Evolutionary conservation across 64 coral and sea anemone species (phyloP), one percentile per base, ranked within the genome.

Genomic region (Acropora tenuis): DNA sequence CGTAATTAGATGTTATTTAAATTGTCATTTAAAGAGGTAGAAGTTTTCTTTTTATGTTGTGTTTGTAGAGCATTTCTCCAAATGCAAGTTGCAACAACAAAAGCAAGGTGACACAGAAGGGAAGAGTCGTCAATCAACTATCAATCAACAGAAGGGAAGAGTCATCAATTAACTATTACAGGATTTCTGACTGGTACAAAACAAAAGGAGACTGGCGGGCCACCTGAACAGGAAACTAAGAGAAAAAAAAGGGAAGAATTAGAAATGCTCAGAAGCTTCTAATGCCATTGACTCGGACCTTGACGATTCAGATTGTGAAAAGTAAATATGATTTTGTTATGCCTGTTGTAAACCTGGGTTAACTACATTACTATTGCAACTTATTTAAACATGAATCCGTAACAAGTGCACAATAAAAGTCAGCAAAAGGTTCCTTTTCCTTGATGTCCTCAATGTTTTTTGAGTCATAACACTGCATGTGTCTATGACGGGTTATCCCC

Each of bases 301-400:
- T 73, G 69, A 93, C 61, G 20, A 76, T 72, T 88, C 78, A 48
- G 92, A 93, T 59, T 89, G 85, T 82, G 69, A 89, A 93, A 88
- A 76, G 78, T 89, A 89, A 93, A 82, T 93, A 93, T 81, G 44
- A 93, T 72, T 88, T 76, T 16, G n/a, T 73, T 88, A 17, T 93
- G 43, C 41, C 47, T 48, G 60, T 17, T 67, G 49, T 49, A 52
- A 86, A 88, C 43, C 9, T 66, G 76, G 58, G 47, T 81, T 55
- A 12, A 73, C 65, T 53, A 53, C 18, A 78, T 45, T 88, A 80
- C 81, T 61, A 57, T 86, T 87, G 73, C 69, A 17, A 87, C 76
- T 52, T 72, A 75, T 69, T 92, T 47, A 73, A 76, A 42, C 50
- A 57, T 59, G 48, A 16, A 88, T 93, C 75, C 69, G 83, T 93